These are phyloP conservation scores for Paragorgia papillata DNA, from an alignment of 92 coral and sea anemone species.

Conservation along the genomic window DNA sequence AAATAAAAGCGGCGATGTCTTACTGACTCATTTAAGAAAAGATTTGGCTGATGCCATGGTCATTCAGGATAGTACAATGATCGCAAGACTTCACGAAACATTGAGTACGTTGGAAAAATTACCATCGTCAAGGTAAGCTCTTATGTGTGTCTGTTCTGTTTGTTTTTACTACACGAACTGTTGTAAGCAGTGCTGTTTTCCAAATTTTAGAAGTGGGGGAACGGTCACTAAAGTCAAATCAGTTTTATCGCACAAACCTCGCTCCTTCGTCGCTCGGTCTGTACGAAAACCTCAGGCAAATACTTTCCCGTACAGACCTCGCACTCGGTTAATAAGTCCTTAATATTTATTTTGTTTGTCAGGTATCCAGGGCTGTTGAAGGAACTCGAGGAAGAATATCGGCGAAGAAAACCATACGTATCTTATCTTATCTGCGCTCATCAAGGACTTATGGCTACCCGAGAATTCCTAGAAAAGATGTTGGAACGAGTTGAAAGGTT, in stretches of 20 bases:
- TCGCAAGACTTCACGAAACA: slow-evolving; percentile 93
- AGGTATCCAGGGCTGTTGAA: slow-evolving; percentile 70
- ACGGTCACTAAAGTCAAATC: no score
- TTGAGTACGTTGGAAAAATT: slow-evolving; percentile 74
- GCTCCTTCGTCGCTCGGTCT: no score
- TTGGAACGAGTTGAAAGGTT: slow-evolving; percentile 93
- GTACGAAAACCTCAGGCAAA: no score
- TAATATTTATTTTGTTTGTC: neutral
- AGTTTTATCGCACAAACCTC: no score
- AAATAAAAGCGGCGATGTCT: slow-evolving; percentile 47
- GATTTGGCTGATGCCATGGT: slow-evolving; percentile 95
- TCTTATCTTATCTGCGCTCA: slow-evolving; percentile 80
- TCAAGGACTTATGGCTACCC: slow-evolving; percentile 81
- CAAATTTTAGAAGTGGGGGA: no score
- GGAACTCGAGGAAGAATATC: slow-evolving; percentile 75
- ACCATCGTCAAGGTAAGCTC: slow-evolving; percentile 64
- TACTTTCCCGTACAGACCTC: no score
- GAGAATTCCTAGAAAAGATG: slow-evolving; percentile 81
- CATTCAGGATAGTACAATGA: slow-evolving; percentile 78
- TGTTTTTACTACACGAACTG: no score
- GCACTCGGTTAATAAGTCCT: no score
- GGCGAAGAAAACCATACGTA: slow-evolving; percentile 70
- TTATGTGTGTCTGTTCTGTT: neutral
- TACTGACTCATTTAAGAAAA: slow-evolving; percentile 81
- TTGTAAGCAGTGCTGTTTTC: no score